Percentiles rank a stretch among this genome's conserved stretches.
These are phyloP conservation scores for Diprion similis DNA, from an alignment of 1,140 invertebrate genomes.

Conservation along the genomic window DNA sequence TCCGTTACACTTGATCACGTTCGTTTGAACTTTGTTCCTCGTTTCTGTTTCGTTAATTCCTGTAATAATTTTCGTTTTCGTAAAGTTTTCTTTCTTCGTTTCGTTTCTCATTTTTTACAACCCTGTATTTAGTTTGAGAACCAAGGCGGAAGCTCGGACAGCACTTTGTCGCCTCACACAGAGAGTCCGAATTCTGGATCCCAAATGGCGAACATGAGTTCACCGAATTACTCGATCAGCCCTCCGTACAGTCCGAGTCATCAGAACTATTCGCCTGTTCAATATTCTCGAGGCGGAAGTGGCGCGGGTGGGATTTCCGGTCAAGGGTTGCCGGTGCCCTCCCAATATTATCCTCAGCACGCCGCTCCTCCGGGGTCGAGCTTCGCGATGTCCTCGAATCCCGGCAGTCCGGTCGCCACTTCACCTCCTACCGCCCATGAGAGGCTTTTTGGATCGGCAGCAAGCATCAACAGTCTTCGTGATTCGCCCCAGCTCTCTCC, in stretches of 20 bases:
- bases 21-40: slow-evolving; percentile 11
- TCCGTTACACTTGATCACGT: background rate
- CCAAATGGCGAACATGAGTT: slow-evolving; percentile 40
- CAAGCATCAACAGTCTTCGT: slow-evolving; percentile 32
- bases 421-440: slow-evolving; percentile 50
- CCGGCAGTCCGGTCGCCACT: slow-evolving; percentile 33
- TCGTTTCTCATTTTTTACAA: slow-evolving; percentile 13
- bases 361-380: background rate
- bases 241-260: slow-evolving; percentile 47
- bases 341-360: slow-evolving; percentile 18
- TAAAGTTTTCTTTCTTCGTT: background rate
- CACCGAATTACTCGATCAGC: slow-evolving; percentile 48
- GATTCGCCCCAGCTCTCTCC: slow-evolving; percentile 60
- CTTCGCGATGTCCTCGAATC: background rate
- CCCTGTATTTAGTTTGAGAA: slow-evolving; percentile 44
- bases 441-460: slow-evolving; percentile 51
- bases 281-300: slow-evolving; percentile 28
- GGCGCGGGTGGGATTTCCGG: slow-evolving; percentile 16
- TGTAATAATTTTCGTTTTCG: slow-evolving; percentile 14
- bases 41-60: slow-evolving; percentile 20
- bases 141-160: slow-evolving; percentile 51
- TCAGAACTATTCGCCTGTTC: slow-evolving; percentile 28
- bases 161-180: slow-evolving; percentile 49
- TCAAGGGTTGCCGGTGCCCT: slow-evolving; percentile 24
- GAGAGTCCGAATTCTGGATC: slow-evolving; percentile 48